Conservation (phyloP, 2,113 vertebrate genomes). For the Sinocyclocheilus maitianheensis region DNA sequence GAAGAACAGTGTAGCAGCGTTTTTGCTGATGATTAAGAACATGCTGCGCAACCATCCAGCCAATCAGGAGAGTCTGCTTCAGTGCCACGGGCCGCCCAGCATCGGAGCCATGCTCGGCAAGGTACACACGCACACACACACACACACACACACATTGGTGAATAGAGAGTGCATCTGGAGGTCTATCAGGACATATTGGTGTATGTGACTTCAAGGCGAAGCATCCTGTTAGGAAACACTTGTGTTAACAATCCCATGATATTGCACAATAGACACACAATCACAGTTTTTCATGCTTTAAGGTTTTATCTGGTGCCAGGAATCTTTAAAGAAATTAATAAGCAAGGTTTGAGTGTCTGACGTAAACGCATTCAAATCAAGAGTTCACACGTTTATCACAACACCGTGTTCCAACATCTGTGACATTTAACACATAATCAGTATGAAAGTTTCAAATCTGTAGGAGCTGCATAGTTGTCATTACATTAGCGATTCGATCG, state of each 20-base stretch:
- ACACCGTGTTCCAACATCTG: too few relatives aligned
- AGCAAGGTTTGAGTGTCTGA: not conserved
- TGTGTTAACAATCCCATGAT: slow-evolving; percentile 43
- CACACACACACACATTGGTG: too few relatives aligned
- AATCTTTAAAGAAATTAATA: not conserved
- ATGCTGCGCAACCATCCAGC: slow-evolving; percentile 83
- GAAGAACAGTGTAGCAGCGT: slow-evolving; percentile 88
- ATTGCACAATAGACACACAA: slow-evolving; percentile 1
- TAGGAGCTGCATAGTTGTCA: not conserved
- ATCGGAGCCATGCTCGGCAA: slow-evolving; percentile 90
- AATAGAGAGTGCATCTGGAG: slow-evolving; percentile 6
- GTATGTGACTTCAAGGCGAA: slow-evolving; percentile 55
- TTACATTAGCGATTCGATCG: not conserved
- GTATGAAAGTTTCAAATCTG: not conserved
- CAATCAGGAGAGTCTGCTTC: slow-evolving; percentile 94
- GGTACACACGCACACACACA: slow-evolving; percentile 69
- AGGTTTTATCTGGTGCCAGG: slow-evolving; percentile 6
- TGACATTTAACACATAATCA: not conserved
- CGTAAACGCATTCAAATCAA: not conserved
- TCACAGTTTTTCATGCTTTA: not conserved
- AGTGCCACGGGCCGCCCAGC: slow-evolving; percentile 88
- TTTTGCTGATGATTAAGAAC: slow-evolving; percentile 94
- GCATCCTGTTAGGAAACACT: slow-evolving; percentile 63
- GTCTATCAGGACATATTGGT: slow-evolving; percentile 60
- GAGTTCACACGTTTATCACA: not conserved